Evolutionary conservation across 1,140 invertebrate genomes (phyloP).

Genomic region (Epicauta chinensis): DNA sequence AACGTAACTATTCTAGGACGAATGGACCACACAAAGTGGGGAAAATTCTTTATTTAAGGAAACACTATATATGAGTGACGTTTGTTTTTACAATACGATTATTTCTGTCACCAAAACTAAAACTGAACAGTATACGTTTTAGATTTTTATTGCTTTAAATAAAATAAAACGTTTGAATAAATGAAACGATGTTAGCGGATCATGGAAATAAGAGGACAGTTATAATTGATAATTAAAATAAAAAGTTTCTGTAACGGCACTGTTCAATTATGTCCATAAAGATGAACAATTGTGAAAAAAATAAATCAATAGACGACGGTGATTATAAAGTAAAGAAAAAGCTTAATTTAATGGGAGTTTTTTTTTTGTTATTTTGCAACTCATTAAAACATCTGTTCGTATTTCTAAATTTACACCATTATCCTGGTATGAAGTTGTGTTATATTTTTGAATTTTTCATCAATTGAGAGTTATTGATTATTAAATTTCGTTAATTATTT

Average conservation of each 20-base stretch:
- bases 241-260: slow-evolving; percentile 9
- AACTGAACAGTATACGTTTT: not conserved
- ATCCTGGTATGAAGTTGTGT: no score
- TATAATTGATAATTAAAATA: slow-evolving; percentile 7
- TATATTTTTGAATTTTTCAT: no score
- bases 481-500: slow-evolving; percentile 16
- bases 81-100: slow-evolving; percentile 11
- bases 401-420: no score
- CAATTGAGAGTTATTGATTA: slow-evolving; percentile 8
- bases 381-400: no score
- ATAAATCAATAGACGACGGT: no score
- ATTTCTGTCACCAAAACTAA: slow-evolving; percentile 11
- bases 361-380: no score
- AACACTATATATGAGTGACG: slow-evolving; percentile 5
- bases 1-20: slow-evolving; percentile 16
- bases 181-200: not conserved
- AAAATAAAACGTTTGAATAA: no score
- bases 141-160: slow-evolving; percentile 1
- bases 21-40: slow-evolving; percentile 17
- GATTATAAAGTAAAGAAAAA: no score
- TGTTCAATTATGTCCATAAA: slow-evolving; percentile 1
- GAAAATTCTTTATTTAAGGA: slow-evolving; percentile 12
- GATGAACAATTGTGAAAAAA: slow-evolving; percentile 1
- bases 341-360: no score
- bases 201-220: slow-evolving; percentile 8